Percentiles rank a stretch among this genome's conserved stretches.
Conservation (phyloP, 1,140 invertebrate genomes). For the Pseudomyrmex dendroicus region DNA sequence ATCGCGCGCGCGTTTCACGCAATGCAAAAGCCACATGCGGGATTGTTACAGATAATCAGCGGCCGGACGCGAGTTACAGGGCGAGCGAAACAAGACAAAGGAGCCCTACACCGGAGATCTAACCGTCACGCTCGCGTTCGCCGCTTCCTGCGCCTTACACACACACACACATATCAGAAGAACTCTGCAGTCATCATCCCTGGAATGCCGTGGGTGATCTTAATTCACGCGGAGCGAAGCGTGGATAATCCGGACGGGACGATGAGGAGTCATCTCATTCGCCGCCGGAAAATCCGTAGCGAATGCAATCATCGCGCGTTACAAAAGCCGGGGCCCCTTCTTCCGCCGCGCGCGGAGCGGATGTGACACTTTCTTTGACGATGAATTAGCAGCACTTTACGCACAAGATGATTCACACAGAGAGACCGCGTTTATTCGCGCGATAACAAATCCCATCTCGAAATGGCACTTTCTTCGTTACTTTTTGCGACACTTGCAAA, state of each 20-base stretch:
- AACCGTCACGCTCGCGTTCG: not conserved
- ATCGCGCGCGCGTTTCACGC: not conserved
- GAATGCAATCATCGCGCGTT: constrained; percentile 78
- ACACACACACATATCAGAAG: too few species aligned
- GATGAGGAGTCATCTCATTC: constrained; percentile 66
- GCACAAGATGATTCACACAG: not conserved
- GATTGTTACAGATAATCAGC: constrained; percentile 13
- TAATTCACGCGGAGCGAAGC: constrained; percentile 72
- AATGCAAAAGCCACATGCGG: not conserved
- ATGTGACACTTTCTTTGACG: constrained; percentile 23
- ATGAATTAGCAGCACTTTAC: constrained; percentile 9
- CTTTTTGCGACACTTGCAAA: too few species aligned
- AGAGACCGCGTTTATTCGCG: too few species aligned
- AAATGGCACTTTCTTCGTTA: too few species aligned
- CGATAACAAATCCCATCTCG: too few species aligned
- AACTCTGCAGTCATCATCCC: constrained; percentile 26
- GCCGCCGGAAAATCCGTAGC: constrained; percentile 76
- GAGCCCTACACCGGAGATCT: not conserved
- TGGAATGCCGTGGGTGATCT: constrained; percentile 78
- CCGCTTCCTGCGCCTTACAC: constrained; percentile 50
- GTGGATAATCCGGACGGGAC: constrained; percentile 70
- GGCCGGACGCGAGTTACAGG: constrained; percentile 40
- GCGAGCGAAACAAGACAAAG: constrained; percentile 49
- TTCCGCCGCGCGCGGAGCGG: not conserved
- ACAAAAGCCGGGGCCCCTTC: constrained; percentile 19